A percentile compares a stretch with the other conserved stretches of the same genome.
phyloP scores from a whole-genome alignment of 2,797 vertebrate species.

The Channallabes apus region DNA sequence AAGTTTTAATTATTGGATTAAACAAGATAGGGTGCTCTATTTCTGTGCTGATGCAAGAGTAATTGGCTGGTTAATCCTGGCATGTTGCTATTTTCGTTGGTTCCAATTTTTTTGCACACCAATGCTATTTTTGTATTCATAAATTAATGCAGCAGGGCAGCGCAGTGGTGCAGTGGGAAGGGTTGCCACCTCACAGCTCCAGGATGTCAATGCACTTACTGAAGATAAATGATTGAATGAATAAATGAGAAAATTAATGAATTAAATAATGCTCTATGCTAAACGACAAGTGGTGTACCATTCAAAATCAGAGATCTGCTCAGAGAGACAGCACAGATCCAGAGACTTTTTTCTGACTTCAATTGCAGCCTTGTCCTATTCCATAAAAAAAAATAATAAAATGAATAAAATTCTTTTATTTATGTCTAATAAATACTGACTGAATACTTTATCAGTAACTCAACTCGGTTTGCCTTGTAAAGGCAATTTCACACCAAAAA shows the following conservation, averaged over 20 bases:
- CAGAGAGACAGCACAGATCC: background rate
- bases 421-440: background rate
- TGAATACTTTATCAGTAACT: background rate
- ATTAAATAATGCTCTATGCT: background rate
- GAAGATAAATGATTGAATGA: background rate
- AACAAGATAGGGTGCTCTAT: conserved; percentile 26
- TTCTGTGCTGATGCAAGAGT: background rate
- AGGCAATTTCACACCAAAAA: conserved; percentile 6
- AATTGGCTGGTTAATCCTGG: conserved; percentile 1
- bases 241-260: background rate
- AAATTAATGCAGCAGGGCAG: background rate
- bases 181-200: background rate
- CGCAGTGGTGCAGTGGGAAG: background rate
- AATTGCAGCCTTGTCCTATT: too few relatives aligned
- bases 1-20: conserved; percentile 39
- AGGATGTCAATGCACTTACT: background rate
- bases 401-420: background rate
- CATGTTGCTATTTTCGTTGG: conserved; percentile 11
- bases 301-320: background rate
- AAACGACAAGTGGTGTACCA: background rate
- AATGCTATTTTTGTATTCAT: background rate
- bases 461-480: background rate
- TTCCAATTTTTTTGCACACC: background rate
- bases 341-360: background rate
- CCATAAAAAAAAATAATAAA: too few relatives aligned